phyloP scores from a whole-genome alignment of 2,888 invertebrate species.

The Alentia gelatinosa region DNA sequence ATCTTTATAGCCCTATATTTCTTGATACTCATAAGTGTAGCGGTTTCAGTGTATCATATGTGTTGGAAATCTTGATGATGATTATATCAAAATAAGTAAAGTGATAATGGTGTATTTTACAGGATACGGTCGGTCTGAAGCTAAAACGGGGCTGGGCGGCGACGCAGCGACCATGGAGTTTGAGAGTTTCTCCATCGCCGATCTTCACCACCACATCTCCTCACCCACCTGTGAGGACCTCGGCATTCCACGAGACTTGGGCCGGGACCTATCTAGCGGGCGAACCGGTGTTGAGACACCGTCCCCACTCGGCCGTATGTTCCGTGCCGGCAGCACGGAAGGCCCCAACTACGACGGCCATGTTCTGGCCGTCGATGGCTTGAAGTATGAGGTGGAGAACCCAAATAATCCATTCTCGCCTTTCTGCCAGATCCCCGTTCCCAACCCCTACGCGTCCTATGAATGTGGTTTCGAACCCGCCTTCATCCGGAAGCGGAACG shows the following conservation, averaged over 20 bases:
- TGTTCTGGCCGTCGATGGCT: neutral
- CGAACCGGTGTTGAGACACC: constrained; percentile 57
- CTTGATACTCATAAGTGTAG: too few relatives aligned
- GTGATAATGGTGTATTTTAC: too few relatives aligned
- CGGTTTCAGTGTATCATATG: too few relatives aligned
- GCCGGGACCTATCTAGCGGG: constrained; percentile 56
- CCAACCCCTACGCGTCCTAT: constrained; percentile 67
- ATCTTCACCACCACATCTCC: constrained; percentile 64
- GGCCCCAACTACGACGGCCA: neutral
- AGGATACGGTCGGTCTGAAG: too few relatives aligned
- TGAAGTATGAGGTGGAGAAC: constrained; percentile 57
- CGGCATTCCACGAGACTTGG: constrained; percentile 71
- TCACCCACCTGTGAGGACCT: constrained; percentile 75
- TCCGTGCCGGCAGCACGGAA: constrained; percentile 61
- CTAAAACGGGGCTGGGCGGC: too few relatives aligned
- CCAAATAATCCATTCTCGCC: constrained; percentile 75
- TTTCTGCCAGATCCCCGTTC: constrained; percentile 76
- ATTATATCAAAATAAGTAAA: too few relatives aligned
- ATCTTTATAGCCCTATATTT: too few relatives aligned
- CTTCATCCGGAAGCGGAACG: constrained; percentile 78
- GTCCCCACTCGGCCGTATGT: constrained; percentile 64
- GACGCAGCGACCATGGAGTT: constrained; percentile 45
- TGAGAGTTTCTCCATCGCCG: constrained; percentile 34
- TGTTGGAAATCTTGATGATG: too few relatives aligned
- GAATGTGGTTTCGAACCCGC: constrained; percentile 71